Evolutionary conservation across 2,888 invertebrate species (phyloP).

Genomic region (Agapetus fuscipes): DNA sequence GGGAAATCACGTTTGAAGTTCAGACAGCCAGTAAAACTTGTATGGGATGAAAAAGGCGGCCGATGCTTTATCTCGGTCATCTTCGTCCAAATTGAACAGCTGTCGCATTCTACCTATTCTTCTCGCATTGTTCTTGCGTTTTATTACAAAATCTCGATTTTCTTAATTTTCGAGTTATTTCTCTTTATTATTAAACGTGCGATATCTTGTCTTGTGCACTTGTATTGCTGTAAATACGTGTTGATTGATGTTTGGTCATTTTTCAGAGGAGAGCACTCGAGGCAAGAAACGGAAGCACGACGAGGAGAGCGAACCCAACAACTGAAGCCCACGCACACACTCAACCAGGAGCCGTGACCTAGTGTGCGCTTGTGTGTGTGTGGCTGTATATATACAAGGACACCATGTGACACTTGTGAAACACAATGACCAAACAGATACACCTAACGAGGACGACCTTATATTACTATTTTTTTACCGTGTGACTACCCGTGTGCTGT

Average conservation of each 20-base stretch:
- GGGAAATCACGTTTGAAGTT: too few species aligned
- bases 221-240: neutral
- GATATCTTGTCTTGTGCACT: neutral
- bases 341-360: too few species aligned
- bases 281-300: slow-evolving; percentile 54
- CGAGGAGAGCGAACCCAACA: slow-evolving; percentile 38
- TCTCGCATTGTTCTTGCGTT: too few species aligned
- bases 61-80: too few species aligned
- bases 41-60: too few species aligned
- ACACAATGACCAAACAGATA: slow-evolving; percentile 15
- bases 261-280: slow-evolving; percentile 45
- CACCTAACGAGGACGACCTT: slow-evolving; percentile 12
- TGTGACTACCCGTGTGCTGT: slow-evolving; percentile 19
- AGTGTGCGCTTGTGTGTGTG: too few species aligned
- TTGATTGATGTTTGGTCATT: slow-evolving; percentile 7
- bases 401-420: slow-evolving; percentile 6
- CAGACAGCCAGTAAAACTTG: too few species aligned
- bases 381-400: slow-evolving; percentile 12
- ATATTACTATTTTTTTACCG: slow-evolving; percentile 18
- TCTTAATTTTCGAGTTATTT: neutral
- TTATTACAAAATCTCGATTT: too few species aligned
- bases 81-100: too few species aligned
- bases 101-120: too few species aligned
- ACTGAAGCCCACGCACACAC: slow-evolving; percentile 40
- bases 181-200: too few species aligned